Evolutionary conservation across 2,113 vertebrate genomes (phyloP), one percentile per base, ranked within the genome.

Genomic region (Tonatia bakeri): DNA sequence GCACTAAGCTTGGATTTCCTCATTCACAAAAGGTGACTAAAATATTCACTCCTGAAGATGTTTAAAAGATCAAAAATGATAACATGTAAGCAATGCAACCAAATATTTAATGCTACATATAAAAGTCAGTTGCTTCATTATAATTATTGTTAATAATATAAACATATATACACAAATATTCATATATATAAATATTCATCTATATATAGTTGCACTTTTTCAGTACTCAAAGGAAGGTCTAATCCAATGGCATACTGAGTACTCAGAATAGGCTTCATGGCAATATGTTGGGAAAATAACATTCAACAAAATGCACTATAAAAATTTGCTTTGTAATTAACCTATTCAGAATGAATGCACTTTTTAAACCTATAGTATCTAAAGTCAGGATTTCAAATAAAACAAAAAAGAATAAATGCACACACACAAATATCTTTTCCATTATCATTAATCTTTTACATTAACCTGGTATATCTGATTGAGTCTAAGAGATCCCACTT

Each of bases 291-390:
- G 33, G 28, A 94, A 97, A 94, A 97, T 43, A 67, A 76, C 45
- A 82, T 38, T 84, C 1, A 85, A 94, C 5, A 80, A 81, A 45
- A 28, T 72, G 0, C 24, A 59, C 19, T n/a, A 4, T 83, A 28
- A 83, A 95, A 80, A n/a, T 85, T 45, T 81, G 90, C 36, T 96
- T 52, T 76, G 31, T 61, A 40, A 89, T 82, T 93, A 94, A 95
- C 24, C n/a, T 69, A 90, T 2, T 72, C 4, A 80, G 13, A 85
- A 72, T 33, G 91, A 91, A 92, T 14, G 13, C 2, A 84, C 36
- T 77, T 91, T 94, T 82, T 16, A 82, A 75, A 90, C 17, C 36
- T 79, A 81, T 0, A 72, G 10, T 56, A 93, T 70, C 64, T 80
- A 19, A 89, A 90, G 43, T 50, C 31, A 90, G 36, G 14, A 88